Evolutionary conservation across 2,113 vertebrate species (phyloP), one percentile per base, ranked within the genome.

Genomic region (Nesoenas mayeri): DNA sequence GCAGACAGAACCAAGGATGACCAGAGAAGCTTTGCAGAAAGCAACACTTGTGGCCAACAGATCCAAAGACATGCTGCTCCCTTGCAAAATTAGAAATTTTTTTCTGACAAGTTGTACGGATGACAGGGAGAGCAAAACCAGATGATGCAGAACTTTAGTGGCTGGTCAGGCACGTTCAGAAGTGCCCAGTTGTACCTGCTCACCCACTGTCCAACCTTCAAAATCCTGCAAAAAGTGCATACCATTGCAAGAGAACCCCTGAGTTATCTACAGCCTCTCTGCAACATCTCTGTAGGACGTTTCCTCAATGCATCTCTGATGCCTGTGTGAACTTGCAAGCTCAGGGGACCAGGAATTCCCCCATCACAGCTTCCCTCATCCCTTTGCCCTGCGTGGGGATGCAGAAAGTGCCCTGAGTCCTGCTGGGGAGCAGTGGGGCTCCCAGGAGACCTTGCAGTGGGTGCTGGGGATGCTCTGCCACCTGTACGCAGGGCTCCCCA

Each of bases 381-480:
- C 7, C 44, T 79, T 50, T 60, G 6, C 28, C 17, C 47, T 5
- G 7, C 25, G 10, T 5, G 24, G 29, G 13, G 14, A 47, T 9
- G 3, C 60, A 19, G 20, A 29, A 66, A 31, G 7, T 8, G 9
- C 21, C 19, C 40, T 34, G 38, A 18, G 4, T 36, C 6, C 78
- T 57, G 48, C 69, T 65, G 81, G 24, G 42, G 24, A 54, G 51
- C 31, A 1, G 6, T 1, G 71, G 20, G 50, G 38, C 77, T 44
- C 65, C 51, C 0, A 6, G 8, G 20, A 26, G 32, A 28, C 34
- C 29, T 51, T 1, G 7, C 17, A 15, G 42, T 9, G 32, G 38
- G 38, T 7, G 8, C 36, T 4, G 4, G 81, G 74, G 79, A 38
- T 88, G 88, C 62, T 95, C 66, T 72, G 65, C 81, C 96, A 95